Base-by-base conservation (phyloP, 2,113 vertebrate species). In the Pseudopodoces humilis region DNA sequence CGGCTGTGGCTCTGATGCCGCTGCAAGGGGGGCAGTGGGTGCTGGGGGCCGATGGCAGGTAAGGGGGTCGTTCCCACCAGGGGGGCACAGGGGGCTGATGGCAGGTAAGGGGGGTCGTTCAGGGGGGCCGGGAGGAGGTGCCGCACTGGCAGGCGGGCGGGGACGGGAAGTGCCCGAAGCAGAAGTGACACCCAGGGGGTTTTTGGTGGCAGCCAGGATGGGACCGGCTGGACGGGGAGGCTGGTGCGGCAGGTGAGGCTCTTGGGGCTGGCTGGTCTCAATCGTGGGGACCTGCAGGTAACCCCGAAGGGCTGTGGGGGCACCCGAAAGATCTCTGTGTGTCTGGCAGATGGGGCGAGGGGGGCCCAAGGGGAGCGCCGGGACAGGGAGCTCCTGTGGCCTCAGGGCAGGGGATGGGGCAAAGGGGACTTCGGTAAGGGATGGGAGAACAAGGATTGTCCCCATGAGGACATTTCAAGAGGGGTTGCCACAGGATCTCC, bases 271-370 rank as follows among this genome's bases (percentile, higher is more conserved):
- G 58, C 5, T 49, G 87, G 31, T 12, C 9, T 50, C 1, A 2
- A 1, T 39, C 1, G 0, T 0, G 2, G 52, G 74, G 50, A n/a
- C 6, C 10, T 28, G 41, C 0, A 1, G 5, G 39, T 37, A 7
- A n/a, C 18, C 30, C n/a, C 0, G 0, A 19, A 28, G 37, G 76
- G 27, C 44, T 30, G 2, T 2, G 52, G 37, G 30, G 71, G 7
- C 15, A 8, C 9, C 2, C 0, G 2, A 31, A 72, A 21, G 37
- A 10, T 67, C 33, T 67, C 39, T 1, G 0, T 9, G 30, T 14
- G 59, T 52, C 30, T 35, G 30, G 72, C 28, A 44, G 60, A 30
- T 46, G 55, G 75, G n/a, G 25, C 0, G 0, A 41, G 82, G 60
- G 49, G 43, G n/a, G 15, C 15, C 35, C 7, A 20, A 2, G 28